A percentile compares a stretch with the other conserved stretches of the same genome.
Evolutionary conservation across 2,888 invertebrate genomes (phyloP).

Genomic region (Tipula lateralis): DNA sequence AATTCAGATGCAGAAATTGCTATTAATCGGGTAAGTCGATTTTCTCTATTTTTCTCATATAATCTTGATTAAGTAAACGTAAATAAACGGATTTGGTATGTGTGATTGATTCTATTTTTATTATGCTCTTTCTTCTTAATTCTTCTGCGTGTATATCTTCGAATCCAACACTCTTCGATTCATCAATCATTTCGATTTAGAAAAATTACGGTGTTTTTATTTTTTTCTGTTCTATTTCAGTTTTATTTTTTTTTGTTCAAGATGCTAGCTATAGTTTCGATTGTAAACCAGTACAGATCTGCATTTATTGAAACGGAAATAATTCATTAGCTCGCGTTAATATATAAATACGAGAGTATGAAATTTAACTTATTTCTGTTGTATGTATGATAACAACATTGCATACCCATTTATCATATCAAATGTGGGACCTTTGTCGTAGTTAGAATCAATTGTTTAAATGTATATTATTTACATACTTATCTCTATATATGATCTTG

Average conservation of each 20-base stretch:
- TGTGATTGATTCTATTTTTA: neutral
- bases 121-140: neutral
- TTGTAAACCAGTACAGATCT: neutral
- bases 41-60: neutral
- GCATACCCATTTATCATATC: neutral
- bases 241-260: neutral
- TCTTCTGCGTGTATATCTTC: neutral
- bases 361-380: neutral
- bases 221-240: neutral
- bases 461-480: too few species aligned
- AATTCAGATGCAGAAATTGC: constrained; percentile 29
- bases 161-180: neutral
- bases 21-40: constrained; percentile 15
- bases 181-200: constrained; percentile 24
- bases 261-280: neutral
- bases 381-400: neutral
- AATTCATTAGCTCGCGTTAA: neutral
- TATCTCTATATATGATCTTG: too few species aligned
- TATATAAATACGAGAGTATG: neutral
- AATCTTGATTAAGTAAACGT: neutral
- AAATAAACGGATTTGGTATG: neutral
- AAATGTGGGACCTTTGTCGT: neutral
- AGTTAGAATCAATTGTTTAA: too few species aligned
- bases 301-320: neutral
- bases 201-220: neutral